Conservation (phyloP, 2,888 invertebrate species). For the Acrobeloides nanus region DNA sequence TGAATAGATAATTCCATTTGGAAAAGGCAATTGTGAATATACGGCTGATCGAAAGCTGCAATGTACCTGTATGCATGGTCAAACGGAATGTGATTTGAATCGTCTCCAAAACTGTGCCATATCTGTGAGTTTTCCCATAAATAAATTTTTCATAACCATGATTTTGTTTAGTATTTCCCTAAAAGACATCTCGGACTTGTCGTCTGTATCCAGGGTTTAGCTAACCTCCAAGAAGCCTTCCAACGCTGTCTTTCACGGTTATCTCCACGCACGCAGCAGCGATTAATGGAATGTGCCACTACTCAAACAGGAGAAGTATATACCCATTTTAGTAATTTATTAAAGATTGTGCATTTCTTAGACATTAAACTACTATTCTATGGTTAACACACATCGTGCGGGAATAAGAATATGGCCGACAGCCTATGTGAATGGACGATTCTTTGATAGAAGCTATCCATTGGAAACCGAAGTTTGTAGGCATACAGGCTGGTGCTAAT, state of each 20-base stretch:
- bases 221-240: conserved; percentile 45
- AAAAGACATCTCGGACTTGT: conserved; percentile 48
- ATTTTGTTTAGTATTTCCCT: conserved; percentile 43
- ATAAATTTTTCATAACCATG: no score
- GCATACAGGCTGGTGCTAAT: conserved; percentile 45
- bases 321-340: no score
- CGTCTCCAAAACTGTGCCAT: conserved; percentile 50
- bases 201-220: conserved; percentile 48
- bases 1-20: conserved; percentile 46
- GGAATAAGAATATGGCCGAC: conserved; percentile 52
- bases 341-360: no score
- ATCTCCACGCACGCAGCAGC: conserved; percentile 46
- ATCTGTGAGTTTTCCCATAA: conserved; percentile 33
- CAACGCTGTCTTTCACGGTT: conserved; percentile 43
- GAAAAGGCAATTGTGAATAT: conserved; percentile 50
- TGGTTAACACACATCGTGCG: conserved; percentile 51
- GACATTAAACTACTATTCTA: conserved; percentile 52
- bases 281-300: conserved; percentile 42
- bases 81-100: conserved; percentile 52
- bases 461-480: conserved; percentile 45
- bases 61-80: conserved; percentile 51
- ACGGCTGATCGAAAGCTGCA: conserved; percentile 46
- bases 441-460: conserved; percentile 51
- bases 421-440: conserved; percentile 50
- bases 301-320: conserved; percentile 52